A percentile compares a stretch with the other conserved stretches of the same genome.
These are phyloP conservation scores for Lochmaea crataegi DNA, from an alignment of 2,888 invertebrate species.

Conservation along the genomic window DNA sequence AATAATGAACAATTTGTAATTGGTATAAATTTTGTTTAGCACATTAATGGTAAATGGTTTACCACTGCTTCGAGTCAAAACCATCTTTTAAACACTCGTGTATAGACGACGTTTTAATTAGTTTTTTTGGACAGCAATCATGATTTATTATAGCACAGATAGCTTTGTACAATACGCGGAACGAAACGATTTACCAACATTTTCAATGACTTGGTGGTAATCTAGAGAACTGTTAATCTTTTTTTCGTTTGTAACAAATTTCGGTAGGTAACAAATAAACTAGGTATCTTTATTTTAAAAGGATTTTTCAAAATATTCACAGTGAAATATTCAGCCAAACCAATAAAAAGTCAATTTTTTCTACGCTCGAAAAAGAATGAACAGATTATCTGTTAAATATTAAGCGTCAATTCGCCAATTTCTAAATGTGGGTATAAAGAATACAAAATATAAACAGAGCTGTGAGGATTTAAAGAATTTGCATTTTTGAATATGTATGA, in stretches of 20 bases:
- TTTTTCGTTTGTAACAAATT: background rate
- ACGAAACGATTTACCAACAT: background rate
- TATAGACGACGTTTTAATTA: background rate
- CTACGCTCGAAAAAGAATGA: conserved; percentile 22
- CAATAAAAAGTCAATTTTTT: conserved; percentile 14
- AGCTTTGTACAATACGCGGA: background rate
- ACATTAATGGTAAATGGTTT: background rate
- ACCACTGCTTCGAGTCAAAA: background rate
- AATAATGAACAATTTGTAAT: background rate
- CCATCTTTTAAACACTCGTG: background rate
- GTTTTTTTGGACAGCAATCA: background rate
- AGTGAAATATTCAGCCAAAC: background rate
- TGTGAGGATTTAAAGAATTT: conserved; percentile 45
- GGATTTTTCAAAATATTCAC: background rate
- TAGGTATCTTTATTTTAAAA: background rate
- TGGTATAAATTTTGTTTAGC: background rate
- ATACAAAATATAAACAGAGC: conserved; percentile 47
- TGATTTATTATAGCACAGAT: background rate
- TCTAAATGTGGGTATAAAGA: conserved; percentile 43
- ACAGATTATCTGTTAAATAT: conserved; percentile 39
- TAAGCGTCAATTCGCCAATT: conserved; percentile 38
- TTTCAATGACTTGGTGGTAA: too few species aligned
- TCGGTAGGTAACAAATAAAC: background rate
- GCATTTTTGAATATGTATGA: conserved; percentile 58
- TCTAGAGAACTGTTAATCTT: background rate